Evolutionary conservation across 2,113 vertebrate genomes (phyloP), one percentile per base, ranked within the genome.

Genomic region (Urocolius indicus): DNA sequence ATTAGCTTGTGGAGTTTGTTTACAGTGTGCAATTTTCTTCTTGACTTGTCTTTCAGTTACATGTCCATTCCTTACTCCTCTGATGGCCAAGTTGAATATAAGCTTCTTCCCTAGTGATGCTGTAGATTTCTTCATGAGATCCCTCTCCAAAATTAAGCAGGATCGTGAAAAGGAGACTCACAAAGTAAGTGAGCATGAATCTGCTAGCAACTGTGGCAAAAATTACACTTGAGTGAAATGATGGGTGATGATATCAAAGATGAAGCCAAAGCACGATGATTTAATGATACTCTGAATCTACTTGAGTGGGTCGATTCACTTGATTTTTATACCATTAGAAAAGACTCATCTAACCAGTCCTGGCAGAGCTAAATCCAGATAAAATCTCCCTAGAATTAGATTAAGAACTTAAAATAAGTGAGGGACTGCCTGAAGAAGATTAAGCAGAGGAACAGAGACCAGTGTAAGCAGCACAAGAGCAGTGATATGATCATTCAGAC

Each of bases 91-190:
- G 89, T 7, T 97, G 85, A 86, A 94, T 0, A 0, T 95, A 3
- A 94, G 13, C 32, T 0, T 98, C 17, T 95, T 97, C 66, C 82
- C 96, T 6, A 6, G 0, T 0, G 54, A 71, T 19, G 61, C 84
- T 30, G 38, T 91, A 3, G 78, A 96, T 17, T 98, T 97, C 87
- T 98, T 98, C 58, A 43, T 71, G 41, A 94, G 77, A 65, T 74
- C 95, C 13, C 0, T 98, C 1, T 1, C 26, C 58, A 96, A 89
- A 84, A 94, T 98, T 32, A 98, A 95, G 93, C 21, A 92, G 65
- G 84, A 96, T 4, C 96, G 96, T 55, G 61, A 97, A 75, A 93
- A 95, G 67, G 91, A 90, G 1, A 0, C 4, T 41, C 62, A 95
- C 27, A 79, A 68, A 58, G 97, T 97, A 87, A 85, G 46, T 1